phyloP scores from a whole-genome alignment of 2,113 vertebrate genomes.

The Atractosteus spatula region DNA sequence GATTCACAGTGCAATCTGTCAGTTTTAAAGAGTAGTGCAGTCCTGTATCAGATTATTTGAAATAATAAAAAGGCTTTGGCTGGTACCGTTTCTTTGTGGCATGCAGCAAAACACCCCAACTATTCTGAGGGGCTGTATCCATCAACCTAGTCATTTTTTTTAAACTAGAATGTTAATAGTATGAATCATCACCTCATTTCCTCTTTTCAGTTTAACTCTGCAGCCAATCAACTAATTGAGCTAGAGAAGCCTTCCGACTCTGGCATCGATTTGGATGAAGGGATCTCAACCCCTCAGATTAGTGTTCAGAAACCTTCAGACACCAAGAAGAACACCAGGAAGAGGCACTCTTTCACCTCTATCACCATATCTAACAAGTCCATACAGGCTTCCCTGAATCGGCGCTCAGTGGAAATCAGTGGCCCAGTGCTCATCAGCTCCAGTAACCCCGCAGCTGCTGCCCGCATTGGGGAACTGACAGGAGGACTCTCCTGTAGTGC shows the following conservation, averaged over 20 bases:
- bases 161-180: too few species aligned
- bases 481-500: constrained; percentile 91
- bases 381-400: constrained; percentile 83
- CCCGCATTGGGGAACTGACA: constrained; percentile 87
- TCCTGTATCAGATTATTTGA: too few species aligned
- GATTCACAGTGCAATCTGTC: too few species aligned
- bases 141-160: too few species aligned
- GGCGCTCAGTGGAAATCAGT: constrained; percentile 98
- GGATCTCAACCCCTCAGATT: constrained; percentile 73
- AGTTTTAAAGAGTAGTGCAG: too few species aligned
- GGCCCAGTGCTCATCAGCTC: constrained; percentile 97
- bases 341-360: constrained; percentile 96
- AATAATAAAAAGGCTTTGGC: too few species aligned
- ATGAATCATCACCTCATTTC: neutral
- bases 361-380: constrained; percentile 96
- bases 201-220: constrained; percentile 82
- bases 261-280: constrained; percentile 75
- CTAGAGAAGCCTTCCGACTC: constrained; percentile 84
- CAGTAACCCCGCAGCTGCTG: constrained; percentile 92
- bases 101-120: too few species aligned
- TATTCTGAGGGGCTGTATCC: too few species aligned
- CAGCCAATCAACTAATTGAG: constrained; percentile 92
- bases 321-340: constrained; percentile 97
- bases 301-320: constrained; percentile 75
- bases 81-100: too few species aligned